Conservation (phyloP, 2,113 vertebrate species). For the Megaptera novaeangliae region DNA sequence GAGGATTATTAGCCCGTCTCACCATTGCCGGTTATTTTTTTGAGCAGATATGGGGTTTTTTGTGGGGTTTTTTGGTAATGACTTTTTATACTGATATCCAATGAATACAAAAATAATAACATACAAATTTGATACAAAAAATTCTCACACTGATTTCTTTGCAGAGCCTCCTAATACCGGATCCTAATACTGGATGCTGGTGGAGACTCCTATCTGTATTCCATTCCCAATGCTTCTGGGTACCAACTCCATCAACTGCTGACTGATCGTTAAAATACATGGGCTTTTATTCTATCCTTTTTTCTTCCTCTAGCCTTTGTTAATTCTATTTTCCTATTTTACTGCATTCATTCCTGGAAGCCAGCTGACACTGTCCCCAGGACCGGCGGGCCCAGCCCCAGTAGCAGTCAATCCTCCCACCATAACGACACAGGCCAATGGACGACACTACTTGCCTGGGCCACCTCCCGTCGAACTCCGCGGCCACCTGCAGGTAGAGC, state of each 20-base stretch:
- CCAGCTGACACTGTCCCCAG: slow-evolving; percentile 93
- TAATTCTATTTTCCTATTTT: too few relatives aligned
- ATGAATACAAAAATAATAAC: not conserved
- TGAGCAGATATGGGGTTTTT: not conserved
- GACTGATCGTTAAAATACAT: not conserved
- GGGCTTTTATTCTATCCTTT: not conserved
- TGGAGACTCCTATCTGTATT: not conserved
- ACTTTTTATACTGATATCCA: not conserved
- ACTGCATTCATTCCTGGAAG: too few relatives aligned
- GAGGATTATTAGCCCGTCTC: not conserved
- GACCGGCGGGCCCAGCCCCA: slow-evolving; percentile 95
- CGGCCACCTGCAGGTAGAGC: slow-evolving; percentile 82
- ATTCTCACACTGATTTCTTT: not conserved
- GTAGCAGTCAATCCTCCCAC: slow-evolving; percentile 94
- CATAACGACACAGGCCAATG: slow-evolving; percentile 92
- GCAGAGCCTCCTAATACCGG: not conserved
- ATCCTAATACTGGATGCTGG: not conserved
- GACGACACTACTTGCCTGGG: slow-evolving; percentile 90
- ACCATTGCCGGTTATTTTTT: not conserved
- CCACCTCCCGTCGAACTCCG: slow-evolving; percentile 94
- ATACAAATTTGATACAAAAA: not conserved
- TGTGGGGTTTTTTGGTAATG: not conserved
- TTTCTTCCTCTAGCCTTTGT: too few relatives aligned
- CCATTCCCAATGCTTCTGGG: not conserved
- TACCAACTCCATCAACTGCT: not conserved